phyloP scores from a whole-genome alignment of 2,888 invertebrate genomes.

The Volucella zonaria region DNA sequence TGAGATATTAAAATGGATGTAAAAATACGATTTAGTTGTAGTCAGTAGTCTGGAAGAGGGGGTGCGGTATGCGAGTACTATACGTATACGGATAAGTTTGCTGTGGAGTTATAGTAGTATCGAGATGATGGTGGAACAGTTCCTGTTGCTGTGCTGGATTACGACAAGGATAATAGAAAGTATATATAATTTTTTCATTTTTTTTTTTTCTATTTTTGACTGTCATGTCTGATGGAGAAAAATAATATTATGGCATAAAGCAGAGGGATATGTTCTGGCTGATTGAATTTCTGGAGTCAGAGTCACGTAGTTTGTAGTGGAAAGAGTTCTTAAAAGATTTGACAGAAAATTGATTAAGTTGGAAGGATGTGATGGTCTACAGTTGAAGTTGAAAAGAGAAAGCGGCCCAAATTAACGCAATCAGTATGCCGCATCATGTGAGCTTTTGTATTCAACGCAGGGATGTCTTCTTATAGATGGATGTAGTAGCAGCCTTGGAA shows the following conservation, averaged over 20 bases:
- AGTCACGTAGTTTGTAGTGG: neutral
- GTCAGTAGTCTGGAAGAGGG: neutral
- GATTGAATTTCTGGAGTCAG: neutral
- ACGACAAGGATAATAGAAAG: neutral
- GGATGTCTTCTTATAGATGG: no score
- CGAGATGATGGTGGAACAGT: conserved; percentile 12
- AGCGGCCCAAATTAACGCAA: no score
- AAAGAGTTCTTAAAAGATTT: no score
- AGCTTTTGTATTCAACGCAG: no score
- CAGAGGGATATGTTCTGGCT: conserved; percentile 4
- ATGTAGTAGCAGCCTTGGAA: no score
- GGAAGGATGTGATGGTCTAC: no score
- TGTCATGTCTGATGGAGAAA: conserved; percentile 9
- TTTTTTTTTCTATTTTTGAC: neutral
- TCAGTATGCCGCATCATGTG: no score
- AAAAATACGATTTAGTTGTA: conserved; percentile 67
- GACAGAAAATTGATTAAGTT: no score
- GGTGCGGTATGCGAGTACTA: neutral
- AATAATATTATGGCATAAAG: conserved; percentile 13
- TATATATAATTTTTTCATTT: neutral
- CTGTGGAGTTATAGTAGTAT: neutral
- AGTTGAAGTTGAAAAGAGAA: no score
- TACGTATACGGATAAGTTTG: conserved; percentile 20
- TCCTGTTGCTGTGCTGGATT: conserved; percentile 44
- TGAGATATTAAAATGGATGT: conserved; percentile 72